Conservation (phyloP, 2,113 vertebrate species). For the Rhodinocichla rosea region DNA sequence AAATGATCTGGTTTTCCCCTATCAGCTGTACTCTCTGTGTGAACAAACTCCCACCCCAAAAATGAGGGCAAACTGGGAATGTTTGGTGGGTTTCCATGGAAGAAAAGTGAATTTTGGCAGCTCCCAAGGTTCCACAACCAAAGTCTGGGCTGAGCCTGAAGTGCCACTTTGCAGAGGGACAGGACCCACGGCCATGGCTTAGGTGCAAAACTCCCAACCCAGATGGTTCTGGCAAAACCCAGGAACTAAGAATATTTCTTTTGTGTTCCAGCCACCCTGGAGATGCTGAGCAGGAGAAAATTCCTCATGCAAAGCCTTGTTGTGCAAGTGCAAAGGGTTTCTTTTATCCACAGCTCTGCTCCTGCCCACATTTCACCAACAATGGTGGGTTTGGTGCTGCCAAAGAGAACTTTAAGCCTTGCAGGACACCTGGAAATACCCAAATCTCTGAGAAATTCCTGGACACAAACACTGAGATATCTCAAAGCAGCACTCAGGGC, state of each 20-base stretch:
- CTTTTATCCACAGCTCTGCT: not conserved
- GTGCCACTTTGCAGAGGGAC: not conserved
- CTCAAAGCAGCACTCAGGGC: not conserved
- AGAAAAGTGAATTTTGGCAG: not conserved
- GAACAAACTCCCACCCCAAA: not conserved
- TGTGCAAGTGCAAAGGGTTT: not conserved
- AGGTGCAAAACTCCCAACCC: not conserved
- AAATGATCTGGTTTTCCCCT: not conserved
- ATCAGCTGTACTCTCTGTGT: not conserved
- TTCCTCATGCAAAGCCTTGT: not conserved
- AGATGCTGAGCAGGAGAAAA: not conserved
- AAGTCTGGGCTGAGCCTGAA: accelerated
- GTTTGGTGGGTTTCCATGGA: not conserved
- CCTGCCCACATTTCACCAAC: not conserved
- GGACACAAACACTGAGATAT: not conserved
- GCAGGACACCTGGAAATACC: not conserved
- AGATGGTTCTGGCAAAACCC: not conserved
- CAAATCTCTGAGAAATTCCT: not conserved
- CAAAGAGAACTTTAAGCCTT: not conserved
- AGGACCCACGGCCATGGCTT: accelerated
- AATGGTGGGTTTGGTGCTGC: not conserved
- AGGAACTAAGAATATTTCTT: not conserved
- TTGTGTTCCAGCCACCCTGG: not conserved
- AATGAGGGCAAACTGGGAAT: not conserved
- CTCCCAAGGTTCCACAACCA: not conserved